phyloP scores from a whole-genome alignment of 2,113 vertebrate genomes.

The Poeciliopsis prolifica region DNA sequence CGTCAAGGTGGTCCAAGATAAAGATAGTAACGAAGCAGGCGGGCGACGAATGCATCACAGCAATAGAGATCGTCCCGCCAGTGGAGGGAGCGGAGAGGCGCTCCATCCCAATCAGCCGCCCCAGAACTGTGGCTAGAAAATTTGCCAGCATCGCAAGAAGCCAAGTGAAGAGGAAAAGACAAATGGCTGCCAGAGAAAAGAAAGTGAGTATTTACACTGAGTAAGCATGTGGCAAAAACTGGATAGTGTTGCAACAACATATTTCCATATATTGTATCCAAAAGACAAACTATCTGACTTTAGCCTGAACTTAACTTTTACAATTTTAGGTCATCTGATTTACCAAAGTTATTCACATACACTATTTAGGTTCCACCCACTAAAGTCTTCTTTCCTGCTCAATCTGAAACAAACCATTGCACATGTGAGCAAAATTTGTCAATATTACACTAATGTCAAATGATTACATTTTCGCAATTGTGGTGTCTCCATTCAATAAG shows the following conservation, averaged over 20 bases:
- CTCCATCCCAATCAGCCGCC: slow-evolving; percentile 84
- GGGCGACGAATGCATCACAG: slow-evolving; percentile 93
- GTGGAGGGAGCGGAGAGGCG: slow-evolving; percentile 83
- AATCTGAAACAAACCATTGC: no score
- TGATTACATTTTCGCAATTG: no score
- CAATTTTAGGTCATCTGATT: no score
- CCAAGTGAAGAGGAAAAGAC: slow-evolving; percentile 95
- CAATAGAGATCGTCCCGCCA: slow-evolving; percentile 91
- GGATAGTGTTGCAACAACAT: no score
- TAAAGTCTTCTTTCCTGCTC: no score
- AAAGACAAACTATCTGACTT: background rate
- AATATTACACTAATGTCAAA: no score
- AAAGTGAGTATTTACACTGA: slow-evolving; percentile 75
- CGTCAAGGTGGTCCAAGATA: slow-evolving; percentile 96
- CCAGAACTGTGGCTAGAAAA: slow-evolving; percentile 90
- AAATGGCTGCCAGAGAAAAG: slow-evolving; percentile 97
- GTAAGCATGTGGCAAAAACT: background rate
- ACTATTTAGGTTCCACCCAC: no score
- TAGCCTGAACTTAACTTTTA: no score
- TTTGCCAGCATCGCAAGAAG: slow-evolving; percentile 97
- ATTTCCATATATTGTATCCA: background rate
- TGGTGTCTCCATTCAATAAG: no score
- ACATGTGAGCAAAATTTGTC: no score
- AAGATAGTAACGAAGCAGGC: slow-evolving; percentile 97
- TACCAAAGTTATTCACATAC: no score